Percentiles rank a stretch among this genome's conserved stretches.
phyloP scores from a whole-genome alignment of 2,888 invertebrate species.

The Gonocerus acuteangulatus region DNA sequence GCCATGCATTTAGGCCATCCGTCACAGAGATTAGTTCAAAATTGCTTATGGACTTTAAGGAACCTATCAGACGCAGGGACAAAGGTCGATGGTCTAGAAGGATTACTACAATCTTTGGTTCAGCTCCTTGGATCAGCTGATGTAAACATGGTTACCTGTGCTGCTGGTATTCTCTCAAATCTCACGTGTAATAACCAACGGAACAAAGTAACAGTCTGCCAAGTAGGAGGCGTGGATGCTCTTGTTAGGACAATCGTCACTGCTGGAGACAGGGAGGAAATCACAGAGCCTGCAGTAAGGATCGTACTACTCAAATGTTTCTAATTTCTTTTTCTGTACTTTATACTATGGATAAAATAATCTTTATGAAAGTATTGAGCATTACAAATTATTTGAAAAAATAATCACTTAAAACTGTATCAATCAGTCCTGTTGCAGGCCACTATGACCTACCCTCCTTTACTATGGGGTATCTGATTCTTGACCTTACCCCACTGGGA shows the following conservation, averaged over 20 bases:
- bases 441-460: too few relatives aligned
- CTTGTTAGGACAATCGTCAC: conserved; percentile 87
- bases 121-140: conserved; percentile 86
- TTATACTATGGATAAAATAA: too few relatives aligned
- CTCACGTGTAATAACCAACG: conserved; percentile 98
- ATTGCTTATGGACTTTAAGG: conserved; percentile 94
- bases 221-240: conserved; percentile 91
- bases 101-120: conserved; percentile 77
- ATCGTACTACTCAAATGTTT: neutral
- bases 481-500: too few relatives aligned
- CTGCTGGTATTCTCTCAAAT: conserved; percentile 96
- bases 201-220: conserved; percentile 72
- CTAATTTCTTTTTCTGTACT: too few relatives aligned
- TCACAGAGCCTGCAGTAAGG: conserved; percentile 88
- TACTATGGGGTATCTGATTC: too few relatives aligned
- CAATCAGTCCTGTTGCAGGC: too few relatives aligned
- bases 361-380: too few relatives aligned
- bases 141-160: conserved; percentile 95
- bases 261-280: conserved; percentile 95
- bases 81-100: conserved; percentile 86
- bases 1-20: conserved; percentile 92
- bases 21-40: conserved; percentile 88
- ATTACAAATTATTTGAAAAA: too few relatives aligned
- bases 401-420: too few relatives aligned
- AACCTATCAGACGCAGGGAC: conserved; percentile 98